Evolutionary conservation across 2,113 vertebrate genomes (phyloP).

Genomic region (Aramus guarauna): DNA sequence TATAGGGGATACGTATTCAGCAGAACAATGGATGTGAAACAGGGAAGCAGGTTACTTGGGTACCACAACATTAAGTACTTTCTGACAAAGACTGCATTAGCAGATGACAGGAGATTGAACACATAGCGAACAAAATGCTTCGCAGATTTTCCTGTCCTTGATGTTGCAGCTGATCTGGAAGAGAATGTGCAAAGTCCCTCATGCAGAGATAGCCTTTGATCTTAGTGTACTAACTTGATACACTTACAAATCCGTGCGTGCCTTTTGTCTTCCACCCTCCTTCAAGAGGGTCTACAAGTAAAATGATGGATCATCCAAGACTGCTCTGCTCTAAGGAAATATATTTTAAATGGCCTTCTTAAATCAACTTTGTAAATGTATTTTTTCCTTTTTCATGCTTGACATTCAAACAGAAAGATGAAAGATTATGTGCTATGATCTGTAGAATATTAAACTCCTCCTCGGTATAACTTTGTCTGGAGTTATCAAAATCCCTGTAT

Average conservation of each 20-base stretch:
- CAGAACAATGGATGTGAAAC: neutral
- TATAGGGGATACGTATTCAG: neutral
- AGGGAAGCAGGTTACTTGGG: conserved; percentile 20
- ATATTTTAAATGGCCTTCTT: neutral
- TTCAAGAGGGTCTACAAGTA: conserved; percentile 13
- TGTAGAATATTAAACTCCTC: conserved; percentile 48
- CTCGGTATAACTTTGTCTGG: neutral
- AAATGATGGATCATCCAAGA: conserved; percentile 19
- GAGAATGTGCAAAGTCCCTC: conserved; percentile 49
- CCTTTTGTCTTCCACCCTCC: neutral
- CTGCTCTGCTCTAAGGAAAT: neutral
- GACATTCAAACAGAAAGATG: conserved; percentile 38
- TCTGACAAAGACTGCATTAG: conserved; percentile 63
- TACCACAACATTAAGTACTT: conserved; percentile 54
- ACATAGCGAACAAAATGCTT: conserved; percentile 43
- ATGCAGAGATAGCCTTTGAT: conserved; percentile 63
- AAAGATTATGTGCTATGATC: conserved; percentile 27
- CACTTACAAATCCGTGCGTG: neutral
- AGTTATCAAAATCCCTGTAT: conserved; percentile 50
- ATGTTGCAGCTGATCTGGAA: conserved; percentile 62
- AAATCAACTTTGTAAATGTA: conserved; percentile 1
- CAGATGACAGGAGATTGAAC: conserved; percentile 58
- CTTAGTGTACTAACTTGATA: conserved; percentile 20
- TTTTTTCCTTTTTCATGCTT: conserved; percentile 20
- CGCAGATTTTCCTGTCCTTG: conserved; percentile 38